phyloP scores from a whole-genome alignment of 2,797 vertebrate genomes.

The Knipowitschia caucasica region DNA sequence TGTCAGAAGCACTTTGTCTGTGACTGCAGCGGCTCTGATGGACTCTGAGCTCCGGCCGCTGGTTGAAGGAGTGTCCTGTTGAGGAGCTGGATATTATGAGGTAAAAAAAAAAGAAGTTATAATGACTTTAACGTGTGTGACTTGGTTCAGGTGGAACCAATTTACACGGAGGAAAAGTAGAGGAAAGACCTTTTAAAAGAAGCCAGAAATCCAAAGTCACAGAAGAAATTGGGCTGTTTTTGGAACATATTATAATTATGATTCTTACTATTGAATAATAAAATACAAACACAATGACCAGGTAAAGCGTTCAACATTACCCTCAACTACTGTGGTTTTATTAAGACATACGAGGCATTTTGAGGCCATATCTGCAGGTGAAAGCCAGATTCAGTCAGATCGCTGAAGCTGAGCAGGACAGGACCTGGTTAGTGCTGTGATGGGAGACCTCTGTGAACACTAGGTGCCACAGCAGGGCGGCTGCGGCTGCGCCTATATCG shows the following conservation, averaged over 20 bases:
- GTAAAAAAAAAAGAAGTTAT: background rate
- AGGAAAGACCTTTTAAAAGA: background rate
- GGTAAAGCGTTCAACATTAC: too few species aligned
- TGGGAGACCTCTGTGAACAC: too few species aligned
- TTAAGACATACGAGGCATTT: too few species aligned
- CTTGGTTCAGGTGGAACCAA: background rate
- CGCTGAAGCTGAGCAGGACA: too few species aligned
- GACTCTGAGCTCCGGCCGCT: background rate
- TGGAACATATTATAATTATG: background rate
- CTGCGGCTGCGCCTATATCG: too few species aligned
- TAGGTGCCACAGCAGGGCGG: too few species aligned
- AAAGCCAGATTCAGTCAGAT: too few species aligned
- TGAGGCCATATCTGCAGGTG: too few species aligned
- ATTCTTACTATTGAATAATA: background rate
- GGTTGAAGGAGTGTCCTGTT: background rate
- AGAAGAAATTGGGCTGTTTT: background rate
- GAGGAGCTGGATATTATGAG: background rate
- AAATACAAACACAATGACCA: too few species aligned
- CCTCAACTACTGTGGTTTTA: too few species aligned
- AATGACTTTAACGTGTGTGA: background rate
- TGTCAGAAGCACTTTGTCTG: background rate
- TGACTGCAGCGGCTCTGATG: background rate
- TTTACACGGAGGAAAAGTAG: background rate
- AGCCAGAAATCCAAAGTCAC: background rate
- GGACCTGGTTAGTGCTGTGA: too few species aligned